Conservation (phyloP, 2,888 invertebrate species). For the Matsumyia berberina region DNA sequence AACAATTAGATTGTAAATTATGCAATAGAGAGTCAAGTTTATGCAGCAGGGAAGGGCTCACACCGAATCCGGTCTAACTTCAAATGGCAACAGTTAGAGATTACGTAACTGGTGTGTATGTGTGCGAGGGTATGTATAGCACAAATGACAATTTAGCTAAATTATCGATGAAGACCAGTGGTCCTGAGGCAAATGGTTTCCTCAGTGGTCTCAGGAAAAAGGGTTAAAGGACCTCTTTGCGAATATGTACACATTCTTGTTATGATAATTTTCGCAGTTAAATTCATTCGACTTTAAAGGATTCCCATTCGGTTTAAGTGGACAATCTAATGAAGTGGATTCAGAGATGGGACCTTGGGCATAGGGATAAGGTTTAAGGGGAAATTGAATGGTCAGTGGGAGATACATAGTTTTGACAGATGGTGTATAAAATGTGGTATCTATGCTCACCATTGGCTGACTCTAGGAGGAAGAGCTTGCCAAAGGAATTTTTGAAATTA, state of each 20-base stretch:
- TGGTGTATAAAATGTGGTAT: too few relatives aligned
- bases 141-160: constrained; percentile 40
- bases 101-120: neutral
- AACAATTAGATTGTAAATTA: constrained; percentile 71
- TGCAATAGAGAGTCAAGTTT: constrained; percentile 61
- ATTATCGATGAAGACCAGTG: constrained; percentile 30
- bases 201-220: neutral
- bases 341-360: neutral
- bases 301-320: neutral
- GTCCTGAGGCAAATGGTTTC: constrained; percentile 5
- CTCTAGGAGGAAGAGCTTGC: too few relatives aligned
- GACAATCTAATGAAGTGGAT: neutral
- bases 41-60: constrained; percentile 13
- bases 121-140: constrained; percentile 5
- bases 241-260: neutral
- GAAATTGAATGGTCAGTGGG: too few relatives aligned
- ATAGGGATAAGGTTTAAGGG: too few relatives aligned
- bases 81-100: constrained; percentile 38
- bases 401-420: too few relatives aligned
- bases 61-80: constrained; percentile 4
- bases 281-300: neutral
- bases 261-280: neutral
- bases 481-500: too few relatives aligned
- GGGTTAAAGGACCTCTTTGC: neutral
- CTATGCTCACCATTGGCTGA: too few relatives aligned